Percentiles rank a stretch among this genome's conserved stretches.
phyloP scores from a whole-genome alignment of 1,140 invertebrate species.

The Muscidifurax raptorellus region DNA sequence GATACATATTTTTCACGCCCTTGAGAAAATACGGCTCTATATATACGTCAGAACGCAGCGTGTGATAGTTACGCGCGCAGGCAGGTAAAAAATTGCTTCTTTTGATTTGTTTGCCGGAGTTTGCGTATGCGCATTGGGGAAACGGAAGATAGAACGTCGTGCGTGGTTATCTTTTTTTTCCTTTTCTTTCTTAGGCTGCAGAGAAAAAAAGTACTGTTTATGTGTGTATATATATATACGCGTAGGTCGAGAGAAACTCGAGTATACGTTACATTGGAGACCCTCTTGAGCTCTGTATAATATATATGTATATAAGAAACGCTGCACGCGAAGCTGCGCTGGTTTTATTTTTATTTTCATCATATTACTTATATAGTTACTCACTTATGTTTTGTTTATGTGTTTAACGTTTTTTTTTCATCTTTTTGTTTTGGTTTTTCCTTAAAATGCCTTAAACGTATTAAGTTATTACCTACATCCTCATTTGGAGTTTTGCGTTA shows the following conservation, averaged over 20 bases:
- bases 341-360: neutral
- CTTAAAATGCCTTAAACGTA: slow-evolving; percentile 9
- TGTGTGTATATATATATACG: neutral
- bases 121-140: neutral
- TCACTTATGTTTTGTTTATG: slow-evolving; percentile 18
- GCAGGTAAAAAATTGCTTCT: slow-evolving; percentile 40
- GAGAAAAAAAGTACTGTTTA: too few relatives aligned
- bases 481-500: slow-evolving; percentile 31
- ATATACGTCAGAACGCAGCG: neutral
- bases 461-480: slow-evolving; percentile 3
- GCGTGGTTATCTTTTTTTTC: neutral
- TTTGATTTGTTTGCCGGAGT: slow-evolving; percentile 45
- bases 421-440: slow-evolving; percentile 4
- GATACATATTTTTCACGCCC: neutral
- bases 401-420: slow-evolving; percentile 15
- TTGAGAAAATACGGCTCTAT: neutral
- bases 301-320: neutral
- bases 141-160: slow-evolving; percentile 8
- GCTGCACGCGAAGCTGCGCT: neutral
- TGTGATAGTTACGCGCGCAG: neutral
- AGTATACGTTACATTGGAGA: slow-evolving; percentile 1
- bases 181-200: slow-evolving; percentile 1
- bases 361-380: neutral
- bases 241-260: neutral
- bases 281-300: neutral